Conservation (phyloP, 2,888 invertebrate species). For the Encarsia formosa region DNA sequence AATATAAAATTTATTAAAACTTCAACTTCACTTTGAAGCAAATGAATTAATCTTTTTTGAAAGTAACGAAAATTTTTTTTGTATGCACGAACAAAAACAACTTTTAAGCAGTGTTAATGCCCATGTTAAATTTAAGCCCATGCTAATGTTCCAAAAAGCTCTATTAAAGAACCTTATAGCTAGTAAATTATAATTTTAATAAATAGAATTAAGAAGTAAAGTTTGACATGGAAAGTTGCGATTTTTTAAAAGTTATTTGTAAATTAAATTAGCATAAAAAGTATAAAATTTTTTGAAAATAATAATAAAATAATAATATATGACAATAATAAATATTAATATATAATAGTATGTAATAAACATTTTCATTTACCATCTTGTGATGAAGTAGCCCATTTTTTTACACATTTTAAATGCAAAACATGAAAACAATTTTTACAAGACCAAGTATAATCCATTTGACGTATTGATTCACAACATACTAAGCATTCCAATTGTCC, state of each 20-base stretch:
- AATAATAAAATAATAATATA: background rate
- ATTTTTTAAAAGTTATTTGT: background rate
- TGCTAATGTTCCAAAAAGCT: no score
- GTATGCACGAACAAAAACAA: no score
- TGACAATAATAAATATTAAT: background rate
- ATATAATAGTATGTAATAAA: background rate
- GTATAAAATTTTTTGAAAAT: conserved; percentile 6
- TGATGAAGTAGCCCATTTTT: conserved; percentile 87
- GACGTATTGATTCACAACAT: conserved; percentile 83
- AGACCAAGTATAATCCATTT: conserved; percentile 81
- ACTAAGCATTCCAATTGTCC: conserved; percentile 89
- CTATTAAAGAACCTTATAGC: no score
- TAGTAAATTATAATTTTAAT: no score
- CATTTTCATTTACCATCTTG: conserved; percentile 55
- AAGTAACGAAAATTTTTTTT: no score
- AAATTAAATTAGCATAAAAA: background rate
- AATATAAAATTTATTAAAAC: no score
- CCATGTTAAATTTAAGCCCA: no score
- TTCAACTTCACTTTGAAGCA: no score
- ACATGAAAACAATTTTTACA: conserved; percentile 90
- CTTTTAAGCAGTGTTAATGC: no score
- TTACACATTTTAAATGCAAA: conserved; percentile 84
- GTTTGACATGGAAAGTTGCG: no score
- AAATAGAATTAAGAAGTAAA: no score
- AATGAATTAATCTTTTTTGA: no score